These are phyloP conservation scores for Taenioides sp. DNA, from an alignment of 2,797 vertebrate species.

Conservation along the genomic window DNA sequence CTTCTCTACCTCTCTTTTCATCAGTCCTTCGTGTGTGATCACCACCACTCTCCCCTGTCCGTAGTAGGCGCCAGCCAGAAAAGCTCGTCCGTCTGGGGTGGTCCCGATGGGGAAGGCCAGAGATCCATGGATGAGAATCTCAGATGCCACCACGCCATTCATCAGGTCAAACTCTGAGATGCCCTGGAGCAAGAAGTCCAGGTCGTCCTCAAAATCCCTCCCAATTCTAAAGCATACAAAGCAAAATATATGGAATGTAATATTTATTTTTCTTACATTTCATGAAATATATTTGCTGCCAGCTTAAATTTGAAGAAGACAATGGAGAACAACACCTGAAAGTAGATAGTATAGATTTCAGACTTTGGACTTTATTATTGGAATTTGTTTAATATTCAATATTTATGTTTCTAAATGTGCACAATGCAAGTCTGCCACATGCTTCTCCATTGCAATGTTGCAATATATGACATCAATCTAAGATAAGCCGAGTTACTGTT, in stretches of 20 bases:
- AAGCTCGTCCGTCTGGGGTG: slow-evolving; percentile 49
- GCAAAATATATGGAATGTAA: background rate
- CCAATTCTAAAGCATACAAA: slow-evolving; percentile 52
- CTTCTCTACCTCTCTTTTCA: slow-evolving; percentile 48
- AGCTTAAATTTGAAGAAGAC: background rate
- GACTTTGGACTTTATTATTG: no score
- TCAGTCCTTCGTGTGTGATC: slow-evolving; percentile 70
- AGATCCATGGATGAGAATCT: slow-evolving; percentile 79
- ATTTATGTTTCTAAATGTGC: no score
- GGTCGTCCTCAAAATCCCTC: slow-evolving; percentile 71
- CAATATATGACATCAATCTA: no score
- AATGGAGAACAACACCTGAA: background rate
- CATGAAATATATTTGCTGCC: background rate
- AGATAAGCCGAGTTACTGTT: no score
- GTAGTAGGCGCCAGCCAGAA: slow-evolving; percentile 80
- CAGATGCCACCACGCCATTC: slow-evolving; percentile 52
- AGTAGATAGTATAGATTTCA: background rate
- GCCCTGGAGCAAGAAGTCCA: slow-evolving; percentile 75
- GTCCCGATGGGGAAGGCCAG: slow-evolving; percentile 81
- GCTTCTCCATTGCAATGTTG: no score
- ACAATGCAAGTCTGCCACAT: no score
- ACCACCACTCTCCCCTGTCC: slow-evolving; percentile 81
- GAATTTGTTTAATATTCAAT: no score
- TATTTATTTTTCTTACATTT: background rate
- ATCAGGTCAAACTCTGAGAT: slow-evolving; percentile 73